Percentiles rank a stretch among this genome's conserved stretches.
Evolutionary conservation across 2,113 vertebrate species (phyloP).

Genomic region (Eptatretus burgeri): DNA sequence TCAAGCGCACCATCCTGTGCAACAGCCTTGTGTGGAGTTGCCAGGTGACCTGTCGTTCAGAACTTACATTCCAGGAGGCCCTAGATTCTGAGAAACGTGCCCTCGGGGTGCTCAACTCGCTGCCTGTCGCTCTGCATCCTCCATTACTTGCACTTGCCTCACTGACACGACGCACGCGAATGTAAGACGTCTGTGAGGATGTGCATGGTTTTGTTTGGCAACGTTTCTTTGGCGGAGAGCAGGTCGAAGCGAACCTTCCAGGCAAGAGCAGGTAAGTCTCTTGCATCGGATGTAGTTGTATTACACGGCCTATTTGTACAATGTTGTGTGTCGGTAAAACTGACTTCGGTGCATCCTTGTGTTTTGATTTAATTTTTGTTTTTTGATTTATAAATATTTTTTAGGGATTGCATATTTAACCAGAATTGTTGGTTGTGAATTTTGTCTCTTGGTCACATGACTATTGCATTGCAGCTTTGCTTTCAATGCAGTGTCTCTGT

Average conservation of each 20-base stretch:
- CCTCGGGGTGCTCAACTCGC: slow-evolving; percentile 39
- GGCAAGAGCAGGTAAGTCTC: slow-evolving; percentile 39
- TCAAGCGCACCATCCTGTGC: slow-evolving; percentile 86
- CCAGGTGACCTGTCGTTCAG: slow-evolving; percentile 63
- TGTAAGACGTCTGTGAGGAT: slow-evolving; percentile 71
- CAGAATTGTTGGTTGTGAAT: background rate
- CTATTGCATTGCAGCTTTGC: background rate
- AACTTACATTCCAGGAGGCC: slow-evolving; percentile 86
- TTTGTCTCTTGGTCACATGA: background rate
- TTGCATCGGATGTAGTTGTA: too few relatives aligned
- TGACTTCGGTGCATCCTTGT: background rate
- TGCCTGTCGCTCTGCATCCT: slow-evolving; percentile 34
- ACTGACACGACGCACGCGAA: slow-evolving; percentile 32
- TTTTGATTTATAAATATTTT: background rate
- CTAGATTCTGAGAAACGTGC: slow-evolving; percentile 63
- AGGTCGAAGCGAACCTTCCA: slow-evolving; percentile 36
- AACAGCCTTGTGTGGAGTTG: slow-evolving; percentile 98
- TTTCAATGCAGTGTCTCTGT: too few relatives aligned
- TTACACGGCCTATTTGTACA: too few relatives aligned
- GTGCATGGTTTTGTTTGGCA: slow-evolving; percentile 46
- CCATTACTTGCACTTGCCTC: slow-evolving; percentile 52
- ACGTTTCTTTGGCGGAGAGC: slow-evolving; percentile 66
- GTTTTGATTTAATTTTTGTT: too few relatives aligned
- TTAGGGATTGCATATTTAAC: background rate
- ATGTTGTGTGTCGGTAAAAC: too few relatives aligned